phyloP scores from a whole-genome alignment of 2,888 invertebrate genomes.

The Zygogramma bicolorata region DNA sequence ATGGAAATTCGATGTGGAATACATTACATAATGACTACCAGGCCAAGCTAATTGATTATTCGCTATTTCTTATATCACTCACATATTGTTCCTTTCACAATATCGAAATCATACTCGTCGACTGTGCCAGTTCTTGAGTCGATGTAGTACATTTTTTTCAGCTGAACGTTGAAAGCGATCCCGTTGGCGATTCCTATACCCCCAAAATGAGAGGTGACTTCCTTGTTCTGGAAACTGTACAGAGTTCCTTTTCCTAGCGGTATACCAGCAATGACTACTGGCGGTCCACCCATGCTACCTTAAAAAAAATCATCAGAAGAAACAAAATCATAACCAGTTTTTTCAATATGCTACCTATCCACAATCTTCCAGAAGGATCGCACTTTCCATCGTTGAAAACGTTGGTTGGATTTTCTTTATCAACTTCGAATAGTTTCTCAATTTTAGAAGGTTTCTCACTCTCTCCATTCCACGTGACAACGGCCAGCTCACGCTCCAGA shows the following conservation, averaged over 20 bases:
- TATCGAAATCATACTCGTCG: conserved; percentile 76
- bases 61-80: too few relatives aligned
- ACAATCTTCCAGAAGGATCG: conserved; percentile 79
- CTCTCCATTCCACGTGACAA: conserved; percentile 76
- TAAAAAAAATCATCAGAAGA: not conserved
- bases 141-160: conserved; percentile 80
- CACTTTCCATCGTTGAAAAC: conserved; percentile 86
- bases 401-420: conserved; percentile 66
- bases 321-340: not conserved
- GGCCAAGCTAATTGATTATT: too few relatives aligned
- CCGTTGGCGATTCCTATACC: conserved; percentile 71
- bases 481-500: conserved; percentile 70
- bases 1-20: too few relatives aligned
- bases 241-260: conserved; percentile 65
- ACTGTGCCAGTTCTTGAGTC: conserved; percentile 76
- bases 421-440: conserved; percentile 71
- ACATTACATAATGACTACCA: too few relatives aligned
- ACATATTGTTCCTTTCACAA: conserved; percentile 67
- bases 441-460: conserved; percentile 68
- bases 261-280: not conserved
- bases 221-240: conserved; percentile 47
- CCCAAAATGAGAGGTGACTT: conserved; percentile 48
- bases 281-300: conserved; percentile 55
- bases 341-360: conserved; percentile 61
- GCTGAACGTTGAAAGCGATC: conserved; percentile 78